Conservation (phyloP, 2,797 vertebrate genomes). For the Adrianichthys oophorus region DNA sequence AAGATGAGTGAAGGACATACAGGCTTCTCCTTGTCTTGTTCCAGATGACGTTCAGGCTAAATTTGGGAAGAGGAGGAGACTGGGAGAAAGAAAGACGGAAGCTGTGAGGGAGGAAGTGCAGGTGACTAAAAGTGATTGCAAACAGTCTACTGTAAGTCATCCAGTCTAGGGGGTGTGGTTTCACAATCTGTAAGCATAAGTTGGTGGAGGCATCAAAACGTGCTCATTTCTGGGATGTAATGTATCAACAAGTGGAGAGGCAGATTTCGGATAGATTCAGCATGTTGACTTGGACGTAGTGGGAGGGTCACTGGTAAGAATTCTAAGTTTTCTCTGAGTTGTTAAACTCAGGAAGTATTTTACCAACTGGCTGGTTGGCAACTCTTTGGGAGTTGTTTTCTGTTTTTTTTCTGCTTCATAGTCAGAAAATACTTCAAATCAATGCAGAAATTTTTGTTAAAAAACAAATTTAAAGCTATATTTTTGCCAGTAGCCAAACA, state of each 20-base stretch:
- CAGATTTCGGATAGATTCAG: constrained; percentile 39
- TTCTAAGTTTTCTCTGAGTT: constrained; percentile 4
- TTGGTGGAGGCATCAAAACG: constrained; percentile 19
- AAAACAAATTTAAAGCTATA: not conserved
- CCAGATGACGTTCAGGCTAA: constrained; percentile 61
- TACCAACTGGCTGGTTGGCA: not conserved
- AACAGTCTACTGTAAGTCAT: constrained; percentile 55
- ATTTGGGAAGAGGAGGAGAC: constrained; percentile 75
- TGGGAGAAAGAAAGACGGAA: constrained; percentile 58
- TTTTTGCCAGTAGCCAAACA: no score
- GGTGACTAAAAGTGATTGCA: constrained; percentile 73
- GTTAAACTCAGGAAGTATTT: not conserved
- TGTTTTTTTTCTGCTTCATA: not conserved
- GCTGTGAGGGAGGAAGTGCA: constrained; percentile 51
- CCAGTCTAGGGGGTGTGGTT: constrained; percentile 43
- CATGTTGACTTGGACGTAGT: constrained; percentile 58
- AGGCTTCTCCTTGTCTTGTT: constrained; percentile 66
- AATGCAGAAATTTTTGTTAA: not conserved
- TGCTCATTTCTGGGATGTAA: constrained; percentile 17
- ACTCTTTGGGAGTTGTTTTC: constrained; percentile 2
- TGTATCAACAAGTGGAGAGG: constrained; percentile 45
- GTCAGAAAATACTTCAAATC: constrained; percentile 16
- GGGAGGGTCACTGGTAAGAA: constrained; percentile 58
- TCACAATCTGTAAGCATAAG: constrained; percentile 37
- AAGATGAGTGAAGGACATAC: constrained; percentile 41